Percentiles rank a stretch among this genome's conserved stretches.
Evolutionary conservation across 2,113 vertebrate species (phyloP).

Genomic region (Platichthys flesus): DNA sequence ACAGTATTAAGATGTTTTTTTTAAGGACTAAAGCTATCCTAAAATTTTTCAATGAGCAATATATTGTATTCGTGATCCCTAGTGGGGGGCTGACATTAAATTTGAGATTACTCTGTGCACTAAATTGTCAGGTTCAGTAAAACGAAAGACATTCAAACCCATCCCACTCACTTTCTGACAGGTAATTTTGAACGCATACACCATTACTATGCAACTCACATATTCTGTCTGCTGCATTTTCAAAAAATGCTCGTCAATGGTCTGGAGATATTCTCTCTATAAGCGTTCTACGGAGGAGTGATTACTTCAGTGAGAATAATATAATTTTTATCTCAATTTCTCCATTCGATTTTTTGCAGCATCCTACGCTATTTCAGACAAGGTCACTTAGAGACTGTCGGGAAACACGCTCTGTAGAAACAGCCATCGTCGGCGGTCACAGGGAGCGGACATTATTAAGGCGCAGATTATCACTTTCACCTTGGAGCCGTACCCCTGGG

Average conservation of each 20-base stretch:
- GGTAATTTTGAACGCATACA: constrained; percentile 10
- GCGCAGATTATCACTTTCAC: constrained; percentile 60
- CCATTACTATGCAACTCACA: constrained; percentile 5
- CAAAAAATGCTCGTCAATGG: not conserved
- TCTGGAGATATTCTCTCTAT: constrained; percentile 10
- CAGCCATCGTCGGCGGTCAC: constrained; percentile 12
- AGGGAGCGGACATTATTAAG: constrained; percentile 53
- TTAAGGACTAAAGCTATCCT: not conserved
- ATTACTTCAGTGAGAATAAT: constrained; percentile 3
- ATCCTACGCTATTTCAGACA: constrained; percentile 1
- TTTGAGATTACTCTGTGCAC: not conserved
- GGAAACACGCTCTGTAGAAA: constrained; percentile 3
- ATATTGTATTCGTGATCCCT: not conserved
- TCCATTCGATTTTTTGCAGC: not conserved
- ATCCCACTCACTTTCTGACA: constrained; percentile 1
- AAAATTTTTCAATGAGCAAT: not conserved
- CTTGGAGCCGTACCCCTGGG: constrained; percentile 48
- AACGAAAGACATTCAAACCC: not conserved
- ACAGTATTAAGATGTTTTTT: not conserved
- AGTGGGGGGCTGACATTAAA: not conserved
- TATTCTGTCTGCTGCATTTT: constrained; percentile 3
- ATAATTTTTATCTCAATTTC: not conserved
- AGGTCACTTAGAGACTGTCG: constrained; percentile 32
- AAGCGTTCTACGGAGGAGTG: not conserved
- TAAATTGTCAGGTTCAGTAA: not conserved